These are phyloP conservation scores for Leptinotarsa undecemlineata DNA, from an alignment of 1,140 invertebrate genomes.

Conservation along the genomic window DNA sequence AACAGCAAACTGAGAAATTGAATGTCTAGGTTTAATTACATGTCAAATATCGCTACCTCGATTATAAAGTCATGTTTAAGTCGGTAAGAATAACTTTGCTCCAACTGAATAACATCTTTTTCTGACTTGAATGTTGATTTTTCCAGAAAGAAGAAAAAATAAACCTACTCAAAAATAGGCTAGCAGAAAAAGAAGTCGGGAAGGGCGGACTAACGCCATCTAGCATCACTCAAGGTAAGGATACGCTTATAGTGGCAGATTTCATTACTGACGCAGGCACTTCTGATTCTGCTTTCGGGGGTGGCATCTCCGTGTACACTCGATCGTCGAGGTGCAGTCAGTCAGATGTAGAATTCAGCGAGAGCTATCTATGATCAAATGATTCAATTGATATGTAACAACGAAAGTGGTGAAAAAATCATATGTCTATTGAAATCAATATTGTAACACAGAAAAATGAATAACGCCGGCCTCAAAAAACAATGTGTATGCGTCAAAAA, in stretches of 20 bases:
- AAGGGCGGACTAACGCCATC: slow-evolving; percentile 42
- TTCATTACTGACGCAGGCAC: slow-evolving; percentile 76
- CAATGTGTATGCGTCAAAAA: too few relatives aligned
- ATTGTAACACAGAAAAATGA: too few relatives aligned
- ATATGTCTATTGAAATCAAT: too few relatives aligned
- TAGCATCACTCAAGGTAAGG: slow-evolving; percentile 61
- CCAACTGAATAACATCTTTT: background rate
- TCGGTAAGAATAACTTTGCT: too few relatives aligned
- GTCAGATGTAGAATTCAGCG: slow-evolving; percentile 84
- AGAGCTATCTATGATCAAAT: slow-evolving; percentile 75
- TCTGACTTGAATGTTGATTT: background rate
- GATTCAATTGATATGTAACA: background rate
- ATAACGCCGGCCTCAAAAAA: too few relatives aligned
- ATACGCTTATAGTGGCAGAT: slow-evolving; percentile 66
- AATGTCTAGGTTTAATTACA: too few relatives aligned
- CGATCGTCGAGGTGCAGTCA: slow-evolving; percentile 76
- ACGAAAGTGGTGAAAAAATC: too few relatives aligned
- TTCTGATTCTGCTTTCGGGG: slow-evolving; percentile 73
- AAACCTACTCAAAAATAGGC: slow-evolving; percentile 73
- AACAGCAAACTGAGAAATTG: too few relatives aligned
- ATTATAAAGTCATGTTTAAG: too few relatives aligned
- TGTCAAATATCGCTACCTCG: too few relatives aligned
- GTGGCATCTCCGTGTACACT: slow-evolving; percentile 72
- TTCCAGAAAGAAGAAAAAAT: slow-evolving; percentile 88
- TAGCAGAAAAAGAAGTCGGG: slow-evolving; percentile 72